Base-by-base conservation (phyloP, 2,113 vertebrate species). In the Neogobius melanostomus region DNA sequence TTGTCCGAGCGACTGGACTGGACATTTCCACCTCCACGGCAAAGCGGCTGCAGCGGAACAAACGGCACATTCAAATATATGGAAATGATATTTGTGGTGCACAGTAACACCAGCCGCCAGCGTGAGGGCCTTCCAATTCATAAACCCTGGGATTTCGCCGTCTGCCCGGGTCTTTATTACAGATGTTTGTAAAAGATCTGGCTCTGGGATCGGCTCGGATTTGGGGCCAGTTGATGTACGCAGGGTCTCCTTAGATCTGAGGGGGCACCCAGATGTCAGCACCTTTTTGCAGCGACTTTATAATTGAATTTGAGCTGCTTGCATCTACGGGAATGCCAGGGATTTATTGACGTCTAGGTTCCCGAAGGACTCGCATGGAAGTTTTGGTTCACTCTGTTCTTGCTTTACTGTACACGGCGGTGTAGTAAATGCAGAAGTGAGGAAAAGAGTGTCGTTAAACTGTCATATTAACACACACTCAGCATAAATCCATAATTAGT, bases 1-100 rank as follows among this genome's bases (percentile, higher is more conserved):
- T 89, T 90, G 88, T 89, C 89, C 88, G 88, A 85, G 84, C 88
- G 83, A 80, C 83, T 71, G 82, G 75, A 83, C 77, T 76, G 80
- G 83, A 88, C 90, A 82, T 86, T 88, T 91, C 89, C 89, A 90
- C 80, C 88, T 89, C 80, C 75, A 78, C 81, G 87, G 86, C 85
- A 80, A 56, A 80, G 59, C 85, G 80, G 80, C 79, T 82, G 81
- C 77, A 85, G 88, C 85, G 88, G 90, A 91, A 90, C 87, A 87
- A 89, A 88, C 79, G 82, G 87, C 87, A 89, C 87, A 89, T 87
- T 88, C 78, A 84, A 68, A 69, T 79, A 75, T 79, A 85, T 90
- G 89, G 90, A 90, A 89, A 90, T 85, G 62, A 85, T 84, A 90
- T 87, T 87, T 91, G 87, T 45, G 82, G 87, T 80, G 79, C 53